Conservation (phyloP, 2,888 invertebrate species). For the Operophtera brumata region DNA sequence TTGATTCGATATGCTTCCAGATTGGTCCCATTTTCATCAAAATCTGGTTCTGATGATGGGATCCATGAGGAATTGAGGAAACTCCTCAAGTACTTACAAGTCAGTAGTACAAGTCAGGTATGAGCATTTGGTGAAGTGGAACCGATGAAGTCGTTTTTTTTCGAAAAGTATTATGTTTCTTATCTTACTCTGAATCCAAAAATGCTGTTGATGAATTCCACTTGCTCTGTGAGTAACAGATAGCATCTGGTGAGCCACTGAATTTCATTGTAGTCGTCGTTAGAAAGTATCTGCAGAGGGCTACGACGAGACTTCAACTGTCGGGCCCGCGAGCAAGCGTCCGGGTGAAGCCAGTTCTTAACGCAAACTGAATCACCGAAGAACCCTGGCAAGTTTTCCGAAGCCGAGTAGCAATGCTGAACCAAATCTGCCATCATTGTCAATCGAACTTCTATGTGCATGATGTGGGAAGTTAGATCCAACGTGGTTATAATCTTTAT, state of each 20-base stretch:
- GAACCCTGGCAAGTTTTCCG: conserved; percentile 28
- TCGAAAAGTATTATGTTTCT: too few species aligned
- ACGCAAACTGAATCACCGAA: conserved; percentile 39
- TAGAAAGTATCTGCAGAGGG: conserved; percentile 19
- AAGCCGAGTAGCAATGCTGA: conserved; percentile 39
- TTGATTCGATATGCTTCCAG: too few species aligned
- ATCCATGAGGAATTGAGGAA: too few species aligned
- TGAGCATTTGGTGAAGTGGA: too few species aligned
- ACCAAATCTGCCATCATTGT: conserved; percentile 48
- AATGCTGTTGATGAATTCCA: conserved; percentile 58
- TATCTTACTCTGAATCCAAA: conserved; percentile 64
- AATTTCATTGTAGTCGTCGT: conserved; percentile 35
- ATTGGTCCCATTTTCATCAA: too few species aligned
- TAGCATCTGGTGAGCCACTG: conserved; percentile 56
- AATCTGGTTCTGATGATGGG: too few species aligned
- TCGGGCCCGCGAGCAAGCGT: conserved; percentile 7
- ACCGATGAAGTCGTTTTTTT: too few species aligned
- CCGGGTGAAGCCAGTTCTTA: conserved; percentile 47
- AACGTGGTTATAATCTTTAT: conserved; percentile 61
- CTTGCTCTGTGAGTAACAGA: conserved; percentile 59
- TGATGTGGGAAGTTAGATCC: conserved; percentile 57
- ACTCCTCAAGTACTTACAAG: too few species aligned
- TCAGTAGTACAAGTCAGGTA: too few species aligned
- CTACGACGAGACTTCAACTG: conserved; percentile 13
- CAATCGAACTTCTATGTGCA: conserved; percentile 55